These are phyloP conservation scores for Dromococcyx pavoninus DNA, from an alignment of 2,797 vertebrate species.

Conservation along the genomic window DNA sequence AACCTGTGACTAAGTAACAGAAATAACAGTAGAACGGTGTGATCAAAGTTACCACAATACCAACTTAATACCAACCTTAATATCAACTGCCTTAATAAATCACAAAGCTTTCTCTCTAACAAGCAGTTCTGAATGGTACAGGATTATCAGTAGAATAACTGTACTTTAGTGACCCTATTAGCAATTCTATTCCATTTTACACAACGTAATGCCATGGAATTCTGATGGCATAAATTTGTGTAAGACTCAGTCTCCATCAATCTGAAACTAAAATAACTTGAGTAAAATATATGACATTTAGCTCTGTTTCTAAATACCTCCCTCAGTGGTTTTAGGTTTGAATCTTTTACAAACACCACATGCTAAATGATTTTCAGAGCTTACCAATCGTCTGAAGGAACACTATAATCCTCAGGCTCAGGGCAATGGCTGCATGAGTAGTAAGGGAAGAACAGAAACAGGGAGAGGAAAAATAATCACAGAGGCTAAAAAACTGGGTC, in stretches of 20 bases:
- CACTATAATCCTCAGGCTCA: slow-evolving; percentile 92
- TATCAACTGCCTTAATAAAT: neutral
- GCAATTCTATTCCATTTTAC: neutral
- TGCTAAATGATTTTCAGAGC: slow-evolving; percentile 69
- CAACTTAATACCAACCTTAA: neutral
- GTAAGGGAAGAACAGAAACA: slow-evolving; percentile 72
- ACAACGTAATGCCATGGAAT: neutral
- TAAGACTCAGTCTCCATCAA: neutral
- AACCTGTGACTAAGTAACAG: neutral
- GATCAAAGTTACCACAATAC: neutral
- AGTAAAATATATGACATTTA: neutral
- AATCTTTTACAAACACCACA: slow-evolving; percentile 47
- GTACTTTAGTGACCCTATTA: neutral
- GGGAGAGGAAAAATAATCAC: slow-evolving; percentile 65
- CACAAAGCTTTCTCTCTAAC: neutral
- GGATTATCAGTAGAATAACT: neutral
- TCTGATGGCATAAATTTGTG: neutral
- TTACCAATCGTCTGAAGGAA: slow-evolving; percentile 95
- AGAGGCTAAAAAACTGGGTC: neutral
- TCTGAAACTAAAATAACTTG: neutral
- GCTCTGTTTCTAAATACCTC: neutral
- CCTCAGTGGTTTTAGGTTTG: neutral
- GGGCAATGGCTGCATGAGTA: slow-evolving; percentile 88
- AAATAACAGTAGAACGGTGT: neutral
- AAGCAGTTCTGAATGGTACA: neutral